Percentiles rank a stretch among this genome's conserved stretches.
Conservation (phyloP, 2,797 vertebrate genomes). For the Sebastes cheni region DNA sequence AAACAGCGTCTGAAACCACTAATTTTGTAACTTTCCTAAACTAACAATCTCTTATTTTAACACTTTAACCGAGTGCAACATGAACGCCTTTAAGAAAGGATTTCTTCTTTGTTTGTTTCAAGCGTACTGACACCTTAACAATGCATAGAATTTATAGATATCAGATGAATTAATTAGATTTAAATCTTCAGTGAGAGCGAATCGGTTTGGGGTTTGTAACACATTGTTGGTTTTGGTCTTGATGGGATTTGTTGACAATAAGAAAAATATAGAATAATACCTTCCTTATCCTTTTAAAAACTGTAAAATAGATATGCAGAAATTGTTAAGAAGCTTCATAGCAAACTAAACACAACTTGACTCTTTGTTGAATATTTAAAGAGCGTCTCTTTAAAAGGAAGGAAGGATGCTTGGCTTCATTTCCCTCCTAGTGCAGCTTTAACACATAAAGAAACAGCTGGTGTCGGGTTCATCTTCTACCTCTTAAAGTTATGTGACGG, state of each 20-base stretch:
- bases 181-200: neutral
- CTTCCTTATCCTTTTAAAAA: neutral
- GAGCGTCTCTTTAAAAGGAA: neutral
- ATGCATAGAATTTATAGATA: neutral
- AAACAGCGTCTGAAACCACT: neutral
- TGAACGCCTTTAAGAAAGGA: neutral
- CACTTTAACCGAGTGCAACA: neutral
- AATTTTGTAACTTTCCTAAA: neutral
- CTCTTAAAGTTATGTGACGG: neutral
- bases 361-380: neutral
- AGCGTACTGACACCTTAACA: neutral
- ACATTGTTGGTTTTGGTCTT: neutral
- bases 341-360: neutral
- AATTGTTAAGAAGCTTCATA: neutral
- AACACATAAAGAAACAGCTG: neutral
- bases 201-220: neutral
- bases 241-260: neutral
- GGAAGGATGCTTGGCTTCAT: neutral
- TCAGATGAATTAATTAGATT: no score
- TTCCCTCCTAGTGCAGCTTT: constrained; percentile 11
- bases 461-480: constrained; percentile 20
- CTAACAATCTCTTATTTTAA: neutral
- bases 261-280: neutral
- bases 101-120: neutral
- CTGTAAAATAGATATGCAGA: neutral